Base-by-base conservation (phyloP, 1,140 invertebrate genomes). In the Formica selysi region DNA sequence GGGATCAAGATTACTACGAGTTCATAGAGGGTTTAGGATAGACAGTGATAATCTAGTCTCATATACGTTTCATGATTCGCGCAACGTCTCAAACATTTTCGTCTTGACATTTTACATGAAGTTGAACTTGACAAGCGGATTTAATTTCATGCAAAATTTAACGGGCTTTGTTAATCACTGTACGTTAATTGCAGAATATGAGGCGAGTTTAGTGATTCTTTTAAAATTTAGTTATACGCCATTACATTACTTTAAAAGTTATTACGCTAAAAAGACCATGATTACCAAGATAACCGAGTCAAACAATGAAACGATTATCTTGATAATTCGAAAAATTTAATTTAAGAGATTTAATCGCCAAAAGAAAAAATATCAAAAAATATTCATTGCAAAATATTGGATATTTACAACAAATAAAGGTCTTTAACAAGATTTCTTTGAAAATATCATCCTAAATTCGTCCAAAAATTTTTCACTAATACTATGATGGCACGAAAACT, bases 21-120 rank as follows among this genome's bases (percentile, higher is more conserved):
- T 73, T 81, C 38, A 38, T 51, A 26, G 44, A 26, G 26, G 71
- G 54, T 81, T 81, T 73, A 59, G 67, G 61, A 81, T 81, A 83
- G 79, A 83, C 54, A 80, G 22, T n/a, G 79, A 74, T 83, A 83
- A 83, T 83, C 79, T 54, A 38, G 38, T 32, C 19, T 61, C 68
- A 61, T 36, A 61, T 74, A 74, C 57, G 48, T 83, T 83, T 83
- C 68, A 44, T 38, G 68, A 62, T 68, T 83, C 13, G 48, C 32
- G 68, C 38, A 70, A 74, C 36, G 38, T 73, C 48, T 59, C 79
- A 44, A 8, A 38, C 68, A 61, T 73, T 83, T 73, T 73, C 38
- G 2, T 8, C 38, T 83, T 36, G 26, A 83, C 68, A 62, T 41
- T 74, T 83, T 61, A 38, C 22, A 48, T 19, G 57, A 51, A 62